Evolutionary conservation across 2,888 invertebrate genomes (phyloP).

Genomic region (Oxycera nigricornis): DNA sequence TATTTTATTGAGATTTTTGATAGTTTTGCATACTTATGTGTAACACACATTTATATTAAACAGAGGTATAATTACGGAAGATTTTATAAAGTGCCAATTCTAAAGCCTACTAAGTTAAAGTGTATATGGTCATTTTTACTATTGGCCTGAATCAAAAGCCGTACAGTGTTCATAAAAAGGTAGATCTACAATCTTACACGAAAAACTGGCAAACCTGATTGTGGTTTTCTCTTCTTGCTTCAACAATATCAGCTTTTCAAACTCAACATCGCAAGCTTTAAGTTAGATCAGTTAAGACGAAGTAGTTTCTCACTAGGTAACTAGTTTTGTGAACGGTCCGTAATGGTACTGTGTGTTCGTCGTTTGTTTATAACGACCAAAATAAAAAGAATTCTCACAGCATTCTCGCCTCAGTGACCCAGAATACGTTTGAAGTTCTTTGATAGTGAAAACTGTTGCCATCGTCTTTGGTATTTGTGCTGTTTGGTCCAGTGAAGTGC

Average conservation of each 20-base stretch:
- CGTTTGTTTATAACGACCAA: too few relatives aligned
- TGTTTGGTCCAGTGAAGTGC: background rate
- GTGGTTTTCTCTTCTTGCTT: conserved; percentile 24
- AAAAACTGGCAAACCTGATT: conserved; percentile 19
- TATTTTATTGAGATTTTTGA: too few relatives aligned
- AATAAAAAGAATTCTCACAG: background rate
- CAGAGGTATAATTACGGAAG: too few relatives aligned
- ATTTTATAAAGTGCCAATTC: too few relatives aligned
- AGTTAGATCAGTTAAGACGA: background rate
- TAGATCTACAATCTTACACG: background rate
- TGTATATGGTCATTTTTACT: too few relatives aligned
- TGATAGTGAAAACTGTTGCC: background rate
- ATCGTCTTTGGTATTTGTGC: background rate
- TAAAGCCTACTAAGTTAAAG: too few relatives aligned
- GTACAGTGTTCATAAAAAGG: background rate
- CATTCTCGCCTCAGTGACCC: background rate
- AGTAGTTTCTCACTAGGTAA: background rate
- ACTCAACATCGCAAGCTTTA: background rate
- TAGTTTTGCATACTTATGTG: too few relatives aligned
- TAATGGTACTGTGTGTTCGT: background rate
- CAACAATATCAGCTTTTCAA: background rate
- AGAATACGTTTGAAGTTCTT: background rate
- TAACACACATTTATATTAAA: too few relatives aligned
- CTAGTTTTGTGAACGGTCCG: conserved; percentile 8
- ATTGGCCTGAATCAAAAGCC: background rate